These are phyloP conservation scores for Caenorhabditis sp. DNA, from an alignment of 2,888 invertebrate species.

Conservation along the genomic window DNA sequence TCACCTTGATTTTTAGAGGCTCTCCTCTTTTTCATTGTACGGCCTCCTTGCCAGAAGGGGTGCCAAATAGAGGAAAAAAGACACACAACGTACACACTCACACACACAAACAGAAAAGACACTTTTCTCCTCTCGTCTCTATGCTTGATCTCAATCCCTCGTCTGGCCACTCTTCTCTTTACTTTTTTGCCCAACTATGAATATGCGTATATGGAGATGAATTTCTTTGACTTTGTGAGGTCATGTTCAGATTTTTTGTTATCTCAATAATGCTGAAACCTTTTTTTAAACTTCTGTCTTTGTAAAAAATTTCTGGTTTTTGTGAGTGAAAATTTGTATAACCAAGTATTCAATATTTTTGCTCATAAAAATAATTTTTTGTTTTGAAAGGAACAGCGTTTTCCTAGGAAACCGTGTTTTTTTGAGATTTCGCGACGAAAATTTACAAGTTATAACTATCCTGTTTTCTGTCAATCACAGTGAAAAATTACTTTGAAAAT, in stretches of 20 bases:
- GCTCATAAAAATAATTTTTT: too few relatives aligned
- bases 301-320: too few relatives aligned
- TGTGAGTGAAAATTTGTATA: too few relatives aligned
- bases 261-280: not conserved
- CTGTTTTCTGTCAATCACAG: too few relatives aligned
- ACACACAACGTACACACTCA: too few relatives aligned
- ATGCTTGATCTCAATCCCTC: not conserved
- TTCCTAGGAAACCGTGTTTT: too few relatives aligned
- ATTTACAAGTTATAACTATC: too few relatives aligned
- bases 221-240: not conserved
- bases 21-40: not conserved
- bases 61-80: not conserved
- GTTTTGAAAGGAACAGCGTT: too few relatives aligned
- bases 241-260: not conserved
- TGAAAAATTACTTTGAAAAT: too few relatives aligned
- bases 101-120: not conserved
- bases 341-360: too few relatives aligned
- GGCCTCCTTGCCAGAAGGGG: not conserved
- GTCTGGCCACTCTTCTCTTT: not conserved
- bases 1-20: not conserved
- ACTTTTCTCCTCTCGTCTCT: not conserved
- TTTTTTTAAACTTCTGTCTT: too few relatives aligned
- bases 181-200: not conserved
- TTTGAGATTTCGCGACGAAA: too few relatives aligned
- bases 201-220: not conserved